Conservation (phyloP, 2,888 invertebrate species). For the Eumacrocentrus americanus region DNA sequence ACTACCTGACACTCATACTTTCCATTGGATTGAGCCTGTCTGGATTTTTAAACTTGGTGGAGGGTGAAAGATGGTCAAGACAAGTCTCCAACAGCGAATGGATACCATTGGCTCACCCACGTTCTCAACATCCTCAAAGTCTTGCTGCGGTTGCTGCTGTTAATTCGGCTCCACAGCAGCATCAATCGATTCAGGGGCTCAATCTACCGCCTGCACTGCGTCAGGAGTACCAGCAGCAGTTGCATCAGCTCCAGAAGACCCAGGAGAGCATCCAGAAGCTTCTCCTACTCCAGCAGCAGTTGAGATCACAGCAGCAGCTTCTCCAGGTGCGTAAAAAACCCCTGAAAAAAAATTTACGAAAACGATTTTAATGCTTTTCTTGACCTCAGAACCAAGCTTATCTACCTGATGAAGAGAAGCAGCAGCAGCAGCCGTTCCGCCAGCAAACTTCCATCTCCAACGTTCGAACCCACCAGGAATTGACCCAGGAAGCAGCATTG, state of each 20-base stretch:
- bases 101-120: constrained; percentile 57
- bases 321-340: constrained; percentile 48
- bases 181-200: constrained; percentile 34
- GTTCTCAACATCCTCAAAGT: constrained; percentile 40
- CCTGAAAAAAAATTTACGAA: too few relatives aligned
- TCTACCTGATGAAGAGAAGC: constrained; percentile 45
- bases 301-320: constrained; percentile 54
- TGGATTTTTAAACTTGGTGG: constrained; percentile 30
- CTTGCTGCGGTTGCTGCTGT: too few relatives aligned
- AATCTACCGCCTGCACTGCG: constrained; percentile 54
- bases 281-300: constrained; percentile 53
- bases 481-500: constrained; percentile 47
- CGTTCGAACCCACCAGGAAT: constrained; percentile 41
- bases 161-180: constrained; percentile 21
- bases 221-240: constrained; percentile 57
- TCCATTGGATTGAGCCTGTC: constrained; percentile 44
- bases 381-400: constrained; percentile 49
- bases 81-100: constrained; percentile 58
- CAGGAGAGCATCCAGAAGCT: constrained; percentile 58
- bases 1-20: constrained; percentile 41
- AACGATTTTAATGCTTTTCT: not conserved
- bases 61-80: constrained; percentile 56
- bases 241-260: constrained; percentile 57
- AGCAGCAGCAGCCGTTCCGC: constrained; percentile 44
- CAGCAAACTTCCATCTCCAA: constrained; percentile 43